Evolutionary conservation across 1,140 invertebrate genomes (phyloP), one percentile per base, ranked within the genome.

Genomic region (Eumeta japonica): DNA sequence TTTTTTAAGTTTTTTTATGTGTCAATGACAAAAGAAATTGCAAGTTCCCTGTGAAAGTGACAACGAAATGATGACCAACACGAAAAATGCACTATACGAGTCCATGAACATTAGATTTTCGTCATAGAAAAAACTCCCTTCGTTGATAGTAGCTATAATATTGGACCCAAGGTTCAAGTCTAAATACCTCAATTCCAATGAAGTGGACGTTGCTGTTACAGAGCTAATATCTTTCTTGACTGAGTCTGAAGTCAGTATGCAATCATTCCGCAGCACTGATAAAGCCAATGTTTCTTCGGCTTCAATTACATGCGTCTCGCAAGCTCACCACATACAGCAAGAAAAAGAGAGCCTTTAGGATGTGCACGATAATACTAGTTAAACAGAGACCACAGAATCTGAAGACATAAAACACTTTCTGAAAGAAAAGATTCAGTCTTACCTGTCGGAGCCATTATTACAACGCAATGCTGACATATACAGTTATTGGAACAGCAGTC

Each of bases 101-200:
- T 49, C 38, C 13, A 20, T 49, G 19, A 49, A 55, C 20, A 47
- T 10, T 10, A 37, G 39, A 50, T 55, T 48, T 47, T 44, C 45
- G 16, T 55, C n/a, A 13, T 15, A 45, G 9, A 52, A 46, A 42
- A 20, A 20, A 32, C 35, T 11, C 20, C 39, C 41, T 35, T 30
- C 29, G 3, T 31, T 53, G 11, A 48, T 52, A 37, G 37, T 20
- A 32, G 41, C 48, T 3, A 47, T 49, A 14, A 15, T 52, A 49
- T 27, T 57, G 10, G 49, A 55, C 20, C 49, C 54, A 43, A 45
- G 52, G 29, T 55, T 57, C 33, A 57, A 55, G 36, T 37, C 44
- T 3, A 55, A 43, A 33, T 55, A 57, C 35, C 32, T 50, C 1
- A 40, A 16, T 38, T 42, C 40, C 9, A 11, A 52, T 30, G 43